Base-by-base conservation (phyloP, 2,797 vertebrate species). In the Aulostomus chinensis region DNA sequence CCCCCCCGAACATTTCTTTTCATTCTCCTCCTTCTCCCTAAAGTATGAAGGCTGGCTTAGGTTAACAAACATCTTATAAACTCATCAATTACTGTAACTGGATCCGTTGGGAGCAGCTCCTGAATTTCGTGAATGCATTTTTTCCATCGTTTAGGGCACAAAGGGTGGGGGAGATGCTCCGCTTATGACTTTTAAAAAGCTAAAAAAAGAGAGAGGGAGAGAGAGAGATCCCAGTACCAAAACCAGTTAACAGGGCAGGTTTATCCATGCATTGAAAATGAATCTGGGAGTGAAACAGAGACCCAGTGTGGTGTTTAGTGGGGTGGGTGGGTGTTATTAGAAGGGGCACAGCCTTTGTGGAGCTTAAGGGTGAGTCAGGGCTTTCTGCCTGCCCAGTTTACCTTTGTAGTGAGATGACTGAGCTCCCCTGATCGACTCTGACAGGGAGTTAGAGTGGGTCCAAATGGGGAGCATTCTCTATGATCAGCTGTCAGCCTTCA, bases 401-500 rank as follows among this genome's bases (percentile, higher is more conserved):
- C 85, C 84, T 84, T 86, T 88, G 83, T 76, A 60, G 69, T 31
- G 38, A 85, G 87, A 90, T 89, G 85, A 90, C 83, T 81, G 86
- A 66, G 60, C 71, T 73, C 38, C 75, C 58, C 85, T 91, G 90
- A 92, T 92, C 16, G 77, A 80, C 77, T 90, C 68, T 91, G 89
- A 92, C 89, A 92, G 88, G 86, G 84, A 89, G 87, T 88, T 87
- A 83, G 76, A 80, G 70, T 52, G 47, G 76, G 81, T 90, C 83
- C 81, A 85, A 82, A 73, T 64, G 77, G 78, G 80, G 83, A 83
- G 76, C 90, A 92, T 92, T 91, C 90, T 91, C 83, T 81, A 81
- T 89, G 88, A 91, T 91, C 91, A 91, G 84, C 84, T 86, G 90
- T 93, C 92, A 88, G 31, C 61, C 59, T 18, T 20, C 84, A 88